These are phyloP conservation scores for Phalloptychus januarius DNA, from an alignment of 2,797 vertebrate genomes.

Conservation along the genomic window DNA sequence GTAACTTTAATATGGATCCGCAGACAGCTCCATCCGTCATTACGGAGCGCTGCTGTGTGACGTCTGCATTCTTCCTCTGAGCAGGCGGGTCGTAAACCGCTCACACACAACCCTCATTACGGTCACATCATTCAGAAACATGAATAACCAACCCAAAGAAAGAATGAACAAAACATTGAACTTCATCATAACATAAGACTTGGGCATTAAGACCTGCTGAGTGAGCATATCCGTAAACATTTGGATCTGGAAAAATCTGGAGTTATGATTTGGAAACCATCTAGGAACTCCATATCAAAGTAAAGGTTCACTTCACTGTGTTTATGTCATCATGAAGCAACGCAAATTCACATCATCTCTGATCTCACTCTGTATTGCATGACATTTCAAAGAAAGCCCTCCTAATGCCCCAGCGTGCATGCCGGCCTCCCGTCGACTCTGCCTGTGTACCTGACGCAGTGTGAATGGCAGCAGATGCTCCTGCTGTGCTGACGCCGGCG, in stretches of 20 bases:
- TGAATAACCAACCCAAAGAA: no score
- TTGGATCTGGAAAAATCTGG: background rate
- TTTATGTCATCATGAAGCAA: background rate
- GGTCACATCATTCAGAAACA: no score
- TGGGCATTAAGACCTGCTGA: no score
- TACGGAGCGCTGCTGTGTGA: no score
- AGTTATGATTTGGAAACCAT: background rate
- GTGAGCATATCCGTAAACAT: background rate
- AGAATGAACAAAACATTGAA: no score
- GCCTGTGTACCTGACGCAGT: slow-evolving; percentile 22
- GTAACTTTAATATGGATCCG: no score
- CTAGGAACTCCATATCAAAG: background rate
- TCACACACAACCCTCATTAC: no score
- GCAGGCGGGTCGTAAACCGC: no score
- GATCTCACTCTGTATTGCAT: slow-evolving; percentile 26
- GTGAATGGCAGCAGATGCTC: slow-evolving; percentile 16
- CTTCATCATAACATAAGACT: no score
- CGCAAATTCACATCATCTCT: background rate
- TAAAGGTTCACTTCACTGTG: background rate
- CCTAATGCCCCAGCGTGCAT: background rate
- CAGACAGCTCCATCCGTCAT: no score
- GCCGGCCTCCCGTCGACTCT: slow-evolving; percentile 8
- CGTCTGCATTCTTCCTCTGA: no score
- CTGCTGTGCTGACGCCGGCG: slow-evolving; percentile 21
- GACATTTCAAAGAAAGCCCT: slow-evolving; percentile 27